phyloP scores from a whole-genome alignment of 2,113 vertebrate species.

The Microtus oregoni region DNA sequence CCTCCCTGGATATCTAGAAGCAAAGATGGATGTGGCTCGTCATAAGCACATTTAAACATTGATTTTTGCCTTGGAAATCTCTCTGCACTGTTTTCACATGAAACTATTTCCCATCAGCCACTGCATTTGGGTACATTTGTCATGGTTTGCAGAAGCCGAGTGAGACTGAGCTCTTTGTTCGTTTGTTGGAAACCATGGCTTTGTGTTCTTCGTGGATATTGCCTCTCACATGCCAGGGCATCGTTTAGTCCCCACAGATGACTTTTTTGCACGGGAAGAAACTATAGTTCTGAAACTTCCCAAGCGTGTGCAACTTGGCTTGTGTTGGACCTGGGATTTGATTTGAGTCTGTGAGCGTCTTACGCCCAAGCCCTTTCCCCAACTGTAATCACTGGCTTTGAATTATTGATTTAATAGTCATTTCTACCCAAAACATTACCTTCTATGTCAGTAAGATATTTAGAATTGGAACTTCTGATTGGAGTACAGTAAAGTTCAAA shows the following conservation, averaged over 20 bases:
- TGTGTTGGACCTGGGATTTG: background rate
- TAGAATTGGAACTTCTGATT: constrained; percentile 7
- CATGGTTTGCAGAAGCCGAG: background rate
- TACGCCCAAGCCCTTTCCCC: background rate
- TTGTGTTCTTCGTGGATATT: background rate
- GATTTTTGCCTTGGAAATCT: constrained; percentile 1
- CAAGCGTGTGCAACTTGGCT: background rate
- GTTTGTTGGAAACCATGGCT: background rate
- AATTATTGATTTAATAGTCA: background rate
- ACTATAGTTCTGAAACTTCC: background rate
- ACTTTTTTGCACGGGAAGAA: background rate
- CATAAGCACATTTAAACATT: background rate
- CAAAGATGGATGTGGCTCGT: background rate
- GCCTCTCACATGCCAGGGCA: background rate
- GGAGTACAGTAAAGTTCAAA: background rate
- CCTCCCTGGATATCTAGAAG: background rate
- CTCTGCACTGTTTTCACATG: constrained; percentile 51
- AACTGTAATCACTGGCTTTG: background rate
- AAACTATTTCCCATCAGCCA: background rate
- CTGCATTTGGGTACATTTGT: background rate
- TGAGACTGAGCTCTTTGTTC: background rate
- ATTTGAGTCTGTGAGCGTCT: background rate
- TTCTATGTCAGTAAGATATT: background rate
- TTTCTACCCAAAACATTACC: background rate
- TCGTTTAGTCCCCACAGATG: background rate